Evolutionary conservation across 2,888 invertebrate species (phyloP).

Genomic region (Sphaerophoria taeniata): DNA sequence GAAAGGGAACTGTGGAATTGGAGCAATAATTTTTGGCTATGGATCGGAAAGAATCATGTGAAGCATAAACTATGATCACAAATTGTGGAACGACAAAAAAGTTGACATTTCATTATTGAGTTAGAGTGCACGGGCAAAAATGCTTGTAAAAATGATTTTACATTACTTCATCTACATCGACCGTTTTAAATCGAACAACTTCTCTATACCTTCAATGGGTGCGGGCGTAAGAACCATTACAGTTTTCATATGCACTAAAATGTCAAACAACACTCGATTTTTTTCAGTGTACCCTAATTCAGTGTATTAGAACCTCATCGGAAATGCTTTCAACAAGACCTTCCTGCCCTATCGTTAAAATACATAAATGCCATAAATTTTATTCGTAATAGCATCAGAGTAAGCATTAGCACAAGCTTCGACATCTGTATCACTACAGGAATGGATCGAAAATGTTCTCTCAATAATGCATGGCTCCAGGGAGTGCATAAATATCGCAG

Average conservation of each 20-base stretch:
- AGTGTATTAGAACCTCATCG: slow-evolving; percentile 20
- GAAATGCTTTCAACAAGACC: slow-evolving; percentile 50
- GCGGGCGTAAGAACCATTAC: too few relatives aligned
- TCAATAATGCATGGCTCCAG: slow-evolving; percentile 48
- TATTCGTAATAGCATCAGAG: slow-evolving; percentile 36
- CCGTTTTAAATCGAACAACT: too few relatives aligned
- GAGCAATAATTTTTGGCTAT: background rate
- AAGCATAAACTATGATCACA: slow-evolving; percentile 50
- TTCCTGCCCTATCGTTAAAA: background rate
- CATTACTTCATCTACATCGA: too few relatives aligned
- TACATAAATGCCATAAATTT: slow-evolving; percentile 39
- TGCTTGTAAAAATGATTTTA: background rate
- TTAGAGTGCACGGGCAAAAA: slow-evolving; percentile 36
- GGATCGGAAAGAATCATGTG: slow-evolving; percentile 27
- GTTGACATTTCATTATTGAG: slow-evolving; percentile 26
- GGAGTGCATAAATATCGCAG: slow-evolving; percentile 64
- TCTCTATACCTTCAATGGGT: too few relatives aligned
- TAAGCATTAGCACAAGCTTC: background rate
- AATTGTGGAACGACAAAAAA: slow-evolving; percentile 1
- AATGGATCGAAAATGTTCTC: slow-evolving; percentile 63
- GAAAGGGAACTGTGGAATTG: background rate
- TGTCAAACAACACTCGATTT: background rate
- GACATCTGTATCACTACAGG: slow-evolving; percentile 45
- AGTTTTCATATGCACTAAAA: too few relatives aligned
- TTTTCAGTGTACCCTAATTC: slow-evolving; percentile 57